Conservation (phyloP, 2,888 invertebrate species). For the Drosophila robusta region DNA sequence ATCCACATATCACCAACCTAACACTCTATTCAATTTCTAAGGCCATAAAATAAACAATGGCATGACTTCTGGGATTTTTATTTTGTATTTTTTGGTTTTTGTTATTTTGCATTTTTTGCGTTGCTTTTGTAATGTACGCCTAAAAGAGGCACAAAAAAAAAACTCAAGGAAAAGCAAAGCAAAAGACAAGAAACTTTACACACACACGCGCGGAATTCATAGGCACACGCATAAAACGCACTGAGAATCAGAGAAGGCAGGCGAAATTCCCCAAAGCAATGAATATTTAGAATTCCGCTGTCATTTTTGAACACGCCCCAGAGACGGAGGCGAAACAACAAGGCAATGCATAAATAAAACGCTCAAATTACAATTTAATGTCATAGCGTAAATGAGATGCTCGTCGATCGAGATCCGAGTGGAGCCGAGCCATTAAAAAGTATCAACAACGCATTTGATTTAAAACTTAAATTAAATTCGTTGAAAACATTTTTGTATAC, state of each 20-base stretch:
- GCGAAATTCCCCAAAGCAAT: constrained; percentile 52
- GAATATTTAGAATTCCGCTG: constrained; percentile 56
- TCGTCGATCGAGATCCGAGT: constrained; percentile 1
- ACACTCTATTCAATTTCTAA: not conserved
- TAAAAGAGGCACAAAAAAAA: constrained; percentile 7
- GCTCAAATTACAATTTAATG: constrained; percentile 59
- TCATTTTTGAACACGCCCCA: constrained; percentile 55
- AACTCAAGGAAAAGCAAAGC: constrained; percentile 5
- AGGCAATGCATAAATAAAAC: constrained; percentile 52
- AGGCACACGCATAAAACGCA: constrained; percentile 33
- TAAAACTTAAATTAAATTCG: constrained; percentile 61
- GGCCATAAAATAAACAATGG: constrained; percentile 2
- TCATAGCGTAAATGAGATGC: constrained; percentile 29
- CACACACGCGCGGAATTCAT: constrained; percentile 18
- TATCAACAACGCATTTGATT: constrained; percentile 35
- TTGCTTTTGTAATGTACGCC: constrained; percentile 16
- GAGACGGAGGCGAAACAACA: constrained; percentile 25
- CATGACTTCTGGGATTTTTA: constrained; percentile 10
- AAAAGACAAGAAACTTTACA: constrained; percentile 12
- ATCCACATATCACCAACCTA: not conserved
- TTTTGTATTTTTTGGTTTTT: not conserved
- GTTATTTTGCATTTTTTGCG: not conserved
- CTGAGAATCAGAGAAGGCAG: constrained; percentile 26
- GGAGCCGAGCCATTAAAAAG: constrained; percentile 38
- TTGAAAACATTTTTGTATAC: constrained; percentile 51